A percentile compares a stretch with the other conserved stretches of the same genome.
Conservation (phyloP, 2,797 vertebrate genomes). For the Avahi laniger region DNA sequence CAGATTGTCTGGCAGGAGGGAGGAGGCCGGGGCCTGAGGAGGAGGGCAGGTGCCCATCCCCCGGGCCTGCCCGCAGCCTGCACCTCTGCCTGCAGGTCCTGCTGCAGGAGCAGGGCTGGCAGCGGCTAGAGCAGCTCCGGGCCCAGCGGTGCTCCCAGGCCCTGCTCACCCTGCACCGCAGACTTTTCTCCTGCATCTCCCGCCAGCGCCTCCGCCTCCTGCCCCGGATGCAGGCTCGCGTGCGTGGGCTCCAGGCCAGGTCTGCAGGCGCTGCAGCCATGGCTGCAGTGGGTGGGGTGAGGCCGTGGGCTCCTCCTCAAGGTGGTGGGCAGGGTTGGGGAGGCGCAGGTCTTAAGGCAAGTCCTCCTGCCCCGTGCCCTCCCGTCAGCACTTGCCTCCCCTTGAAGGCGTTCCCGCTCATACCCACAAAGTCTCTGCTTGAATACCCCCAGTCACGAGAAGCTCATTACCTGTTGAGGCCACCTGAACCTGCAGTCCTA, state of each 20-base stretch:
- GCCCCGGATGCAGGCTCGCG: slow-evolving; percentile 91
- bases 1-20: neutral
- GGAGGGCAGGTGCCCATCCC: neutral
- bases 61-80: neutral
- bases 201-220: slow-evolving; percentile 89
- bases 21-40: neutral
- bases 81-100: slow-evolving; percentile 87
- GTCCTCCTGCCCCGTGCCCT: neutral
- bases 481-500: neutral
- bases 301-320: neutral
- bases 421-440: neutral
- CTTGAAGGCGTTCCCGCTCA: accelerated
- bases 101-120: slow-evolving; percentile 90
- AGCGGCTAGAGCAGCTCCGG: slow-evolving; percentile 88
- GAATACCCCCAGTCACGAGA: neutral
- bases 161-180: slow-evolving; percentile 90
- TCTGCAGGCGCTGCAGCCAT: slow-evolving; percentile 70
- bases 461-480: neutral
- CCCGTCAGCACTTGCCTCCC: neutral
- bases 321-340: neutral
- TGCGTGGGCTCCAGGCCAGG: slow-evolving; percentile 94
- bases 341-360: accelerated
- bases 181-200: slow-evolving; percentile 88
- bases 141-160: slow-evolving; percentile 90
- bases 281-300: neutral